Evolutionary conservation across 2,113 vertebrate species (phyloP), one percentile per base, ranked within the genome.

Genomic region (Glareola pratincola): DNA sequence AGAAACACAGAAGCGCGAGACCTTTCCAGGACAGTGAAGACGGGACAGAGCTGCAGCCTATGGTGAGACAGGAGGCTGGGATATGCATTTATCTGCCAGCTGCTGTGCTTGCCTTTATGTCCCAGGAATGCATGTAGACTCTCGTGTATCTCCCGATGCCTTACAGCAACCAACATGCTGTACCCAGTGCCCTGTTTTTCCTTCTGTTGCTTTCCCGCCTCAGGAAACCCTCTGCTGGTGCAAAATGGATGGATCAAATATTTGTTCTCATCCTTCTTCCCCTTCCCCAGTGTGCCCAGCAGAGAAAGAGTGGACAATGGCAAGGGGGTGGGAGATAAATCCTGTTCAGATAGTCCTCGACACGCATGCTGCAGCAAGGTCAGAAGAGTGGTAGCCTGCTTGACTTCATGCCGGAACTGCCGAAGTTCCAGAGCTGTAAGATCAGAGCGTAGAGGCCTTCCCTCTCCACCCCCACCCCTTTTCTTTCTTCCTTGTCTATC

Each of bases 11-110:
- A 88, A 85, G 64, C 56, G 41, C 48, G 57, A 76, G 71, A 59
- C 62, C 94, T 18, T 32, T 90, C 47, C 92, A 79, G 75, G 96
- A 96, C 73, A 96, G 53, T 29, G 97, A 97, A 63, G 97, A 98
- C 24, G 98, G 97, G 32, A 98, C 96, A 95, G 98, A 98, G 84
- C 98, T 98, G 14, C 97, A 72, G 16, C 95, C 95, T 57, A 79
- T 97, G 68, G 97, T 97, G 86, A 97, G 97, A 93, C 63, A 85
- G 77, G 39, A 57, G 11, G 30, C 17, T 78, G 75, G 60, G 37
- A 69, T 51, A 22, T 45, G n/a, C 29, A 29, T 67, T 67, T 83
- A 12, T 29, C 36, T 71, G 21, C 34, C 36, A 69, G 57, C 45
- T 71, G 9, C 54, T 30, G 45, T 45, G 53, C 62, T 94, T 84